Evolutionary conservation across 1,140 invertebrate genomes (phyloP), one percentile per base, ranked within the genome.

Genomic region (Colletes gigas): DNA sequence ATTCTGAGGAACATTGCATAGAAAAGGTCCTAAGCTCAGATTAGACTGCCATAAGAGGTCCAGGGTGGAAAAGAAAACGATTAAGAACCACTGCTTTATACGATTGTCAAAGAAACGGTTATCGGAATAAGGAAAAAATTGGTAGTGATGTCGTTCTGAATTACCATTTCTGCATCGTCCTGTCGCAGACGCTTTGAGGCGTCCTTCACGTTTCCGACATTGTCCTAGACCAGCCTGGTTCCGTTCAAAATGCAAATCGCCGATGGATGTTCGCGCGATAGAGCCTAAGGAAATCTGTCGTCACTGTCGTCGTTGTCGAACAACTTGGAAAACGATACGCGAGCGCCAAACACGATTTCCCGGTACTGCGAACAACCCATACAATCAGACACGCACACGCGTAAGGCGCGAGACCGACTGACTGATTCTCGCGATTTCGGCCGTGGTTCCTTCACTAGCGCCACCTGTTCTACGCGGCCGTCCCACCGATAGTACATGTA

Each of bases 321-420:
- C 59, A 54, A 52, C 44, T 52, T 67, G 19, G n/a, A 39, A 59
- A 21, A 21, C 54, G 39, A 52, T 41, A 39, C 30, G 41, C 9
- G 54, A 44, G 8, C 66, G n/a, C 14, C 12, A 15, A 62, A 39
- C 79, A 77, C 73, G 54, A 52, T 7, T 12, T 65, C 17, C 17
- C 19, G 19, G 15, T 17, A 54, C 73, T 50, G 59, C 15, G 12
- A 72, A 78, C 65, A 55, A 55, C 57, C 10, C 65, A 47, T 50
- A 21, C 15, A 47, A 41, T 47, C 7, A 65, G 66, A 83, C 67
- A 80, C 82, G 79, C 87, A 87, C 88, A 89, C 89, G 87, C 89
- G 90, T 87, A 73, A 88, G 81, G 87, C 89, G 88, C 89, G 88
- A 84, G 86, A 84, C 82, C 87, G 86, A 92, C 91, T 92, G 88